These are phyloP conservation scores for Sebastes aleutianus DNA, from an alignment of 2,797 vertebrate genomes.

Conservation along the genomic window DNA sequence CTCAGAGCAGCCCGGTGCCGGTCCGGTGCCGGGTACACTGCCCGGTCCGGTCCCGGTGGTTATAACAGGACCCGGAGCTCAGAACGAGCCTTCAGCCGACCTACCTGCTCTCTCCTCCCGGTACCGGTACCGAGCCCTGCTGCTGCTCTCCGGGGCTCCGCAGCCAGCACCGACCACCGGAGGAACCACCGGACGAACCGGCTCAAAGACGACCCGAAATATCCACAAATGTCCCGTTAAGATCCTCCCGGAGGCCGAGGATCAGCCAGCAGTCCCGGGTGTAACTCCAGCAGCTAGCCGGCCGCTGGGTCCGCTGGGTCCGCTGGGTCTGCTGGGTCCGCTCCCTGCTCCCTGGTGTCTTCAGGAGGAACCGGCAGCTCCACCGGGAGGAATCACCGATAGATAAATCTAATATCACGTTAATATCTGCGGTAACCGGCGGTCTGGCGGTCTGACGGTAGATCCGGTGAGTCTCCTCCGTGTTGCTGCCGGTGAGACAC, in stretches of 20 bases:
- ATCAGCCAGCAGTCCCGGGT: background rate
- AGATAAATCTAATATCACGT: fast-evolving
- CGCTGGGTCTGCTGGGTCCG: too few species aligned
- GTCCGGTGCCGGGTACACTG: too few species aligned
- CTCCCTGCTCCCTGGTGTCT: too few species aligned
- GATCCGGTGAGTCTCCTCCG: background rate
- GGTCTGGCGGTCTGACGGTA: background rate
- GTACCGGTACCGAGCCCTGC: constrained; percentile 44
- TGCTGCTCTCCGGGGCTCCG: constrained; percentile 47
- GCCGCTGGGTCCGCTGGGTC: background rate
- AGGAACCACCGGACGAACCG: background rate
- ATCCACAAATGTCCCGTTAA: background rate
- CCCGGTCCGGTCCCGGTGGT: fast-evolving
- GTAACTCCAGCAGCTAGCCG: constrained; percentile 1
- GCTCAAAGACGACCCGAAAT: background rate
- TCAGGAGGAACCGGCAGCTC: constrained; percentile 11
- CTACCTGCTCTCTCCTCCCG: constrained; percentile 66
- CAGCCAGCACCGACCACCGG: background rate
- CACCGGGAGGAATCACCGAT: background rate
- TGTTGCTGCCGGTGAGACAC: too few species aligned
- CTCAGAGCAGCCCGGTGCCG: background rate
- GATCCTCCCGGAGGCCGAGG: background rate
- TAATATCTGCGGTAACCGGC: fast-evolving
- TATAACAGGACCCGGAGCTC: background rate
- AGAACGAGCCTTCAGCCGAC: background rate